Evolutionary conservation across 2,797 vertebrate genomes (phyloP).

Genomic region (Mormyrops attenuatus): DNA sequence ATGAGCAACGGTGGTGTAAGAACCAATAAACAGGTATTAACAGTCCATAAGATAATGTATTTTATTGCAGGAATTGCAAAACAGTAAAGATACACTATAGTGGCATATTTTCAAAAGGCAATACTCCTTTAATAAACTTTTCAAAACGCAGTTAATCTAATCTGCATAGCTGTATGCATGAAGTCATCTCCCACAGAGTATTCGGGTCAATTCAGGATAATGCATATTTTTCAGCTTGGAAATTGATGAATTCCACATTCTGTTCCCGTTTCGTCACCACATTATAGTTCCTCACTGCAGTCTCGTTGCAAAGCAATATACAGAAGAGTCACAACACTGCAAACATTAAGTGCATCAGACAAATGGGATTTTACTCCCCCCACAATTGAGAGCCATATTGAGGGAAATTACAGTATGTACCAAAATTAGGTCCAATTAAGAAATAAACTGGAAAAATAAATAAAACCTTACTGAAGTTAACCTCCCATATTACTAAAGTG

Average conservation of each 20-base stretch:
- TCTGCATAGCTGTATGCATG: neutral
- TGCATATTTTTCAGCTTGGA: slow-evolving; percentile 14
- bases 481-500: neutral
- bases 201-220: slow-evolving; percentile 17
- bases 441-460: neutral
- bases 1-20: neutral
- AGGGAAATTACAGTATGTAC: neutral
- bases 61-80: slow-evolving; percentile 26
- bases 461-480: slow-evolving; percentile 12
- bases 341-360: slow-evolving; percentile 1
- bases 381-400: neutral
- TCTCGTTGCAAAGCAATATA: slow-evolving; percentile 16
- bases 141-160: neutral
- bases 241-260: neutral
- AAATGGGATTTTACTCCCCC: neutral
- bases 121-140: neutral
- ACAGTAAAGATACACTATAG: slow-evolving; percentile 23
- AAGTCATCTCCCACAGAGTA: slow-evolving; percentile 24
- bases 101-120: slow-evolving; percentile 41
- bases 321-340: neutral
- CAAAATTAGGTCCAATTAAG: neutral
- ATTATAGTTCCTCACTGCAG: slow-evolving; percentile 18
- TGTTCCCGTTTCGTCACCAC: neutral
- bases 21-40: neutral
- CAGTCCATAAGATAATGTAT: neutral